These are phyloP conservation scores for Athalia rosae DNA, from an alignment of 2,888 invertebrate genomes.

Conservation along the genomic window DNA sequence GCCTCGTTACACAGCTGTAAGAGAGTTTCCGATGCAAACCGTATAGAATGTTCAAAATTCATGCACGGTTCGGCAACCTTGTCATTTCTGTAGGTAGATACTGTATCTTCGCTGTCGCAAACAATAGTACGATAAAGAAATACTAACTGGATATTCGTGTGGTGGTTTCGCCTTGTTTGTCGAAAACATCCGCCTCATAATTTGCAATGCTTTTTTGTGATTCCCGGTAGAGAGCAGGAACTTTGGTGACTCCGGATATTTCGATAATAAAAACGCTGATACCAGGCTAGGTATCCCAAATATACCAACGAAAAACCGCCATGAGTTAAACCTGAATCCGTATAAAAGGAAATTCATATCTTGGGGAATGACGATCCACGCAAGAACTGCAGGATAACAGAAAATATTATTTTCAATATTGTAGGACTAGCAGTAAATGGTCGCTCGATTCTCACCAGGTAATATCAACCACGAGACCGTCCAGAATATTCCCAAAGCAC, in stretches of 20 bases:
- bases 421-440: too few species aligned
- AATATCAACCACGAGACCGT: constrained; percentile 77
- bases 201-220: constrained; percentile 76
- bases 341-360: constrained; percentile 30
- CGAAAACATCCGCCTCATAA: constrained; percentile 77
- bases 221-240: constrained; percentile 79
- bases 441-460: constrained; percentile 72
- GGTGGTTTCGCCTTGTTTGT: constrained; percentile 73
- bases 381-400: constrained; percentile 74
- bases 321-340: constrained; percentile 78
- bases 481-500: constrained; percentile 78
- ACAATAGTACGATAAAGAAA: too few species aligned
- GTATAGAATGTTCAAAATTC: too few species aligned
- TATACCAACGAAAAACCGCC: constrained; percentile 82
- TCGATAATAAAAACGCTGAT: constrained; percentile 76
- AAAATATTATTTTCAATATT: too few species aligned
- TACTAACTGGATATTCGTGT: constrained; percentile 74
- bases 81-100: too few species aligned
- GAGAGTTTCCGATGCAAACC: too few species aligned
- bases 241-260: constrained; percentile 85
- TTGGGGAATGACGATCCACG: constrained; percentile 80
- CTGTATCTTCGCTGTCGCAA: too few species aligned
- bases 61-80: too few species aligned
- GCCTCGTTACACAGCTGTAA: too few species aligned
- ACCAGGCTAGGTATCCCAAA: constrained; percentile 79